Evolutionary conservation across 2,888 invertebrate genomes (phyloP).

Genomic region (Caenorhabditis panamensis): DNA sequence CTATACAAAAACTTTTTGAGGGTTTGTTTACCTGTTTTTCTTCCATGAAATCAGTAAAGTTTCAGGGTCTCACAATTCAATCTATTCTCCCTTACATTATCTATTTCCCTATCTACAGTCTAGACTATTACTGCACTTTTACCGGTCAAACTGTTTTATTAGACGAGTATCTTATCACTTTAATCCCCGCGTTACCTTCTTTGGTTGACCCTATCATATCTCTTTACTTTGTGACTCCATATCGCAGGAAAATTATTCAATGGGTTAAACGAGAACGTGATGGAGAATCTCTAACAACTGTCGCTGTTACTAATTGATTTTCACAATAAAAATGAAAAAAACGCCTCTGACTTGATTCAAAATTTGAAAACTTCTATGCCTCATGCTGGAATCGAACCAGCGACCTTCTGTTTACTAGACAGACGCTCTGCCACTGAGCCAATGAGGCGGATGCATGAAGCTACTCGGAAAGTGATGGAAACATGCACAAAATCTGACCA

Average conservation of each 20-base stretch:
- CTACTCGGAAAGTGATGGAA: background rate
- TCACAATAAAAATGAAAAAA: conserved; percentile 74
- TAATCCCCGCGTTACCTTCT: conserved; percentile 7
- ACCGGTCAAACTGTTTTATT: background rate
- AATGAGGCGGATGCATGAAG: conserved; percentile 72
- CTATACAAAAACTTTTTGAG: conserved; percentile 5
- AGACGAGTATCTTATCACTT: conserved; percentile 8
- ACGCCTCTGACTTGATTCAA: conserved; percentile 81
- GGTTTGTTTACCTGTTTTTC: background rate
- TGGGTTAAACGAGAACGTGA: conserved; percentile 13
- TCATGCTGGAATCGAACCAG: conserved; percentile 81
- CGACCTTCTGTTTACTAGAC: conserved; percentile 81
- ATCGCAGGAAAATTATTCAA: conserved; percentile 9
- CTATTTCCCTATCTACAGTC: conserved; percentile 11
- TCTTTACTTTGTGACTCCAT: conserved; percentile 20
- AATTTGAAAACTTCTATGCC: conserved; percentile 33
- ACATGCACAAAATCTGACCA: no score
- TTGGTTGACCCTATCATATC: conserved; percentile 7
- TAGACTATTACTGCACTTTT: conserved; percentile 17
- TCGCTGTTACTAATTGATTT: conserved; percentile 9
- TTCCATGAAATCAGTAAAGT: background rate
- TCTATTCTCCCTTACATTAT: conserved; percentile 12
- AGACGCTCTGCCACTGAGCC: conserved; percentile 81
- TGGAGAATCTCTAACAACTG: background rate
- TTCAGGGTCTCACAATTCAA: conserved; percentile 14